Base-by-base conservation (phyloP, 2,888 invertebrate species). In the Platycheirus albimanus region DNA sequence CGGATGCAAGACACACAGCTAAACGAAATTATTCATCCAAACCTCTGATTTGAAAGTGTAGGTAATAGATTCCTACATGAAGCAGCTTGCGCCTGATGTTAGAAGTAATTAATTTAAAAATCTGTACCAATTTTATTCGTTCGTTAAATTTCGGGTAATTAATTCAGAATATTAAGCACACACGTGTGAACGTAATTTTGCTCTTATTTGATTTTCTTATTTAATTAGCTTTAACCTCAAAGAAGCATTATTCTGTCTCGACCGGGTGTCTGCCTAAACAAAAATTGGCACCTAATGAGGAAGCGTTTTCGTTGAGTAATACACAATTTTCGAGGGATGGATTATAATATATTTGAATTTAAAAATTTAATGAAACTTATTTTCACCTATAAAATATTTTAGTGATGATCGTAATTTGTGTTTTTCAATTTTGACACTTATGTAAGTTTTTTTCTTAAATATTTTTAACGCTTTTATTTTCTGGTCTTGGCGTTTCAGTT, bases 151-250 rank as follows among this genome's bases (percentile, higher is more conserved):
- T 52, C 54, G 52, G 19, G 45, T 67, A 75, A 79, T 78, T 78
- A 74, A 76, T 85, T 84, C n/a, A 51, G 69, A 85, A 84, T 80
- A 72, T 51, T 66, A 63, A 67, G 51, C 63, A 64, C 76, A 78
- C 80, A 63, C 83, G 79, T 74, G 69, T 38, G 41, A 47, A 30
- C 15, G 45, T 49, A 7, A 74, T 49, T 56, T 30, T 64, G n/a
- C 56, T 58, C 24, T 13, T 19, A 15, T 58, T 13, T 15, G n/a
- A 36, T 63, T 33, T 64, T 76, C 30, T 56, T 71, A 38, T 79
- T 80, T 66, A 83, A 63, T 85, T 85, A 85, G 45, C 78, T 84
- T 72, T 81, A 80, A 84, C 78, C 85, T 74, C 83, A 77, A 84
- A 69, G 41, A 30, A 52, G 51, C 20, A 54, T 3, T n/a, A 69